A percentile compares a stretch with the other conserved stretches of the same genome.
Evolutionary conservation across 2,113 vertebrate species (phyloP).

Genomic region (Electrona antarctica): DNA sequence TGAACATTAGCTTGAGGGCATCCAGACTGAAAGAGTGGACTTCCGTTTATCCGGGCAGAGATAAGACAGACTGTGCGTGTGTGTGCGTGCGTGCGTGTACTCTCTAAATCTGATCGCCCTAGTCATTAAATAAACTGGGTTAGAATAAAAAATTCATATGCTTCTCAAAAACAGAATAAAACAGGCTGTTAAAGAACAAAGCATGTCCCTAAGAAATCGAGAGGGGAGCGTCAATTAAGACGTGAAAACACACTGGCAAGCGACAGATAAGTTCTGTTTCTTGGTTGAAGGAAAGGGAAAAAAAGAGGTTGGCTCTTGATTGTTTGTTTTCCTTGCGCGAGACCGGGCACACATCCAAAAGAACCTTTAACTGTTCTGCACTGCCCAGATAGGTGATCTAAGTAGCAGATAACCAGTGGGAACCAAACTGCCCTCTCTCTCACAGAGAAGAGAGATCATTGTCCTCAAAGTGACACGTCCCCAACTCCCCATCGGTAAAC

Average conservation of each 20-base stretch:
- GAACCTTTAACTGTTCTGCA: conserved; percentile 24
- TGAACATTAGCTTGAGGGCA: conserved; percentile 35
- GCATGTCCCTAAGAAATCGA: not conserved
- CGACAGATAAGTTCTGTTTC: conserved; percentile 11
- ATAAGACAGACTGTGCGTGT: conserved; percentile 17
- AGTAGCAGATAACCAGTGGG: conserved; percentile 57
- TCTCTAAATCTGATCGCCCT: not conserved
- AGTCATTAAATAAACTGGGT: not conserved
- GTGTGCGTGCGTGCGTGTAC: not conserved
- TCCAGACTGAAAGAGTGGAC: conserved; percentile 6
- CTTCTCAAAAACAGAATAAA: too few species aligned
- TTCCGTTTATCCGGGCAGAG: conserved; percentile 31
- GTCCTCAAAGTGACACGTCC: conserved; percentile 36
- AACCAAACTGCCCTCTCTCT: conserved; percentile 51
- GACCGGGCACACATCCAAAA: conserved; percentile 21
- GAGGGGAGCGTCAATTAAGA: not conserved
- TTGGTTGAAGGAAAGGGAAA: conserved; percentile 19
- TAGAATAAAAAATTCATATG: not conserved
- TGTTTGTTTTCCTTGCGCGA: conserved; percentile 45
- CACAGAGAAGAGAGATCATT: conserved; percentile 47
- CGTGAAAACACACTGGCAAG: not conserved
- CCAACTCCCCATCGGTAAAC: conserved; percentile 40
- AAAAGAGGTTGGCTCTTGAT: conserved; percentile 27
- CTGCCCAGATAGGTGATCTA: conserved; percentile 47
- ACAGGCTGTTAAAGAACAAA: too few species aligned